These are phyloP conservation scores for Microplitis demolitor DNA, from an alignment of 1,140 invertebrate genomes.

Conservation along the genomic window DNA sequence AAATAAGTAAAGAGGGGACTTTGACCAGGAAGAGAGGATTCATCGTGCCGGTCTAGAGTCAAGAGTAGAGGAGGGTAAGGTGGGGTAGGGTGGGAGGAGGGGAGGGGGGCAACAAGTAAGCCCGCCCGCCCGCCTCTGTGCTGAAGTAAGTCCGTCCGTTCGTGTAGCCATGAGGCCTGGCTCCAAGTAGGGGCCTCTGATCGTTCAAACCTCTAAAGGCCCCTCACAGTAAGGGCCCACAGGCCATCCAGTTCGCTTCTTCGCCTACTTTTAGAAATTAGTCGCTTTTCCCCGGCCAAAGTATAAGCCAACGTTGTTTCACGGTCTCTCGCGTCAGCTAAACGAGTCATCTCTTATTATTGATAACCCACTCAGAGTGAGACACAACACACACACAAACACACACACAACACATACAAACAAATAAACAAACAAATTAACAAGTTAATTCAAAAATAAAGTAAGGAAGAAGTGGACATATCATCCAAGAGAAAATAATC, in stretches of 20 bases:
- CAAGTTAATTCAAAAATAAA: not conserved
- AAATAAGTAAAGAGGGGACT: slow-evolving; percentile 9
- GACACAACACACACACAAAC: too few relatives aligned
- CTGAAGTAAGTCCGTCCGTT: slow-evolving; percentile 19
- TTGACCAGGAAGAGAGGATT: slow-evolving; percentile 31
- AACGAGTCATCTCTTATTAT: too few relatives aligned
- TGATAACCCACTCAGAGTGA: too few relatives aligned
- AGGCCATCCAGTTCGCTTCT: slow-evolving; percentile 56
- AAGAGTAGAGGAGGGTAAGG: not conserved
- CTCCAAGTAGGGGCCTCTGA: slow-evolving; percentile 41
- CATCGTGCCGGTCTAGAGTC: not conserved
- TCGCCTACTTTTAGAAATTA: slow-evolving; percentile 55
- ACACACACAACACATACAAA: too few relatives aligned
- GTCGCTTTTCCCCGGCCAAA: slow-evolving; percentile 41
- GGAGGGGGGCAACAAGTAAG: slow-evolving; percentile 3
- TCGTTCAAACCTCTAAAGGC: slow-evolving; percentile 41
- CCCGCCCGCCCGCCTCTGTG: not conserved
- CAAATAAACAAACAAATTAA: too few relatives aligned
- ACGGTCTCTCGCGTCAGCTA: not conserved
- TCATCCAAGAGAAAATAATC: too few relatives aligned
- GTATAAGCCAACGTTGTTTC: not conserved
- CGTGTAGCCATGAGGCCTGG: slow-evolving; percentile 20
- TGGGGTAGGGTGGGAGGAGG: slow-evolving; percentile 5
- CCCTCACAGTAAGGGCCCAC: slow-evolving; percentile 57
- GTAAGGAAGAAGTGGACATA: not conserved